Evolutionary conservation across 2,888 invertebrate genomes (phyloP), one percentile per base, ranked within the genome.

Genomic region (Pandemis corylana): DNA sequence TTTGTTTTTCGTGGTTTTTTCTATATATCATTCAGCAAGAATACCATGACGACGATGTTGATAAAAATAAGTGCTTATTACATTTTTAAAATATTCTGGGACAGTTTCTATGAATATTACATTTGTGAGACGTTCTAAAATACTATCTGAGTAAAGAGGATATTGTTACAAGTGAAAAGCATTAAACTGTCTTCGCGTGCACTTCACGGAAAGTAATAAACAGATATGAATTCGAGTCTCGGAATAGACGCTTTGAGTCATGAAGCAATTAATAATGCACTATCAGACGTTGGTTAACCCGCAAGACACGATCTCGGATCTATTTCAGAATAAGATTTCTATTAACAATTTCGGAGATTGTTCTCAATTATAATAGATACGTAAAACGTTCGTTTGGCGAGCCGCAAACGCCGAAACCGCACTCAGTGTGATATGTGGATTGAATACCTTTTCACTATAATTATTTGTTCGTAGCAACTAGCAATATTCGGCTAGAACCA

Each of bases 271-370:
- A 41, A 41, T 62, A 62, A 41, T 62, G 41, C 15, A 63, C 63
- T 63, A 44, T 44, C 36, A 64, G 20, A 41, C 15, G 20, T 64
- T 41, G 44, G 44, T 62, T 62, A 36, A 44, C 20, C 64, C 13
- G 44, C 44, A 12, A 64, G 44, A 44, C 44, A n/a, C 36, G 44
- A 44, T 64, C 44, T n/a, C 44, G 44, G 44, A 64, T 44, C 64
- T 7, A 44, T 64, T 64, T 64, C 15, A 7, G 44, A 64, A 64
- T 44, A 64, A 62, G 62, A 42, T 62, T 64, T 64, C 44, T 20
- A n/a, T 44, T 64, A 64, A 42, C 44, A 41, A 44, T 44, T 62
- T 42, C 20, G 44, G n/a, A 44, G 42, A 44, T 44, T 64, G 64
- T 9, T 44, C 28, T 28, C 28, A 59, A 28, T 28, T 64, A 64